Base-by-base conservation (phyloP, 2,113 vertebrate species). In the Peromyscus leucopus region DNA sequence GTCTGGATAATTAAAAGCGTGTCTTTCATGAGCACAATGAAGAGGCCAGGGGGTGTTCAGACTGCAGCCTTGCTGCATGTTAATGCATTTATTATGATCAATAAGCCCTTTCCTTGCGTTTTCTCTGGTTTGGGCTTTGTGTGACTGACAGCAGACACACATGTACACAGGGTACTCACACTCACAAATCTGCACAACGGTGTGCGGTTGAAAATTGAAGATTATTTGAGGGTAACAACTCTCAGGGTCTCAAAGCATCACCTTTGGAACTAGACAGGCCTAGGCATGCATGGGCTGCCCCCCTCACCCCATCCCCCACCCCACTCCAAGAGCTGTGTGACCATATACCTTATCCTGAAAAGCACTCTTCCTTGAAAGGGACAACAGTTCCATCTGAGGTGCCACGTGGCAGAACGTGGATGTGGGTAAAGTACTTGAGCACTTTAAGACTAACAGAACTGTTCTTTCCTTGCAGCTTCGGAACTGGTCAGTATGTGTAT, bases 401-500 rank as follows among this genome's bases (percentile, higher is more conserved):
- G 51, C 85, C 4, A 1, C 1, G 55, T 0, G n/a, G n/a, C n/a
- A n/a, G n/a, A n/a, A n/a, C n/a, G 7, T 71, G 8, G 26, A 33
- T 67, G n/a, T 31, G 0, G 61, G 65, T 48, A n/a, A 6, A n/a
- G 31, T 9, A 17, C 74, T 46, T 76, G 3, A 55, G 61, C 57
- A 80, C 48, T 31, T 33, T 69, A 75, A n/a, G 67, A n/a, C 59
- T 94, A 71, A 97, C 39, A 19, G 13, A 28, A 51, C 12, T 6
- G 0, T 39, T 74, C 6, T 96, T 75, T 16, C 89, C 95, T 97
- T 96, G 21, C 98, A 99, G 99, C 93, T 99, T 84, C 98, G 99
- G 99, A 99, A 95, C 98, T 99, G 98, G 99, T 99, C 95, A 98
- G 99, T 96, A 99, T 99, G 99, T 99, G 99, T 97, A 99, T 99